Base-by-base conservation (phyloP, 2,888 invertebrate species). In the Ganaspis brasiliensis region DNA sequence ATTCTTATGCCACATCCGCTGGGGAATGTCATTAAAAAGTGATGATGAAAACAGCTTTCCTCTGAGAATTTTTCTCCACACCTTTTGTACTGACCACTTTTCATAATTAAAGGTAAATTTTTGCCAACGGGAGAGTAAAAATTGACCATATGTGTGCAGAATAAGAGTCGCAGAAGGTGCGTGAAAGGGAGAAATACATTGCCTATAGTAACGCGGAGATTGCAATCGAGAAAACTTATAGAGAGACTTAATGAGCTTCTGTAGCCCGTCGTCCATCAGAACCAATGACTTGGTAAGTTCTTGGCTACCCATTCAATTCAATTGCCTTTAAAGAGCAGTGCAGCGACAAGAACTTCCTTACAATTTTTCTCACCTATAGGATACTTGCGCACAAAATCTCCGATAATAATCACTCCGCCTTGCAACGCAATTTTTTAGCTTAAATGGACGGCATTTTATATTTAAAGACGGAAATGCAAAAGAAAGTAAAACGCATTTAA, bases 201-300 rank as follows among this genome's bases (percentile, higher is more conserved):
- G 61, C 61, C 67, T 55, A 76, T 71, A 74, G 75, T 75, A 81
- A 72, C 75, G 61, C 24, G 49, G 45, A 78, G 81, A 79, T 81
- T 75, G 79, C 70, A 70, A 77, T 74, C 82, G 82, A 83, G 80
- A 78, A 80, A 82, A 79, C 75, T 74, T 78, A 72, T 75, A 81
- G 75, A 80, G 81, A 57, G 79, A 79, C 75, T 78, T 84, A 83
- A 84, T 81, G 82, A 84, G 79, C 73, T 72, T 35, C 81, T 63
- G 59, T 74, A 59, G 40, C 75, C 73, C 63, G 74, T 77, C 63
- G 78, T 67, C 76, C 74, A 77, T 76, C 72, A 67, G 63, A 55
- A 74, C 72, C 67, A 56, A 73, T 75, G 79, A 75, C 72, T 75
- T 16, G 74, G n/a, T 63, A 31, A 59, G 56, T 74, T 57, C 79